Evolutionary conservation across 2,888 invertebrate species (phyloP), one percentile per base, ranked within the genome.

Genomic region (Zaprionus obscuricornis): DNA sequence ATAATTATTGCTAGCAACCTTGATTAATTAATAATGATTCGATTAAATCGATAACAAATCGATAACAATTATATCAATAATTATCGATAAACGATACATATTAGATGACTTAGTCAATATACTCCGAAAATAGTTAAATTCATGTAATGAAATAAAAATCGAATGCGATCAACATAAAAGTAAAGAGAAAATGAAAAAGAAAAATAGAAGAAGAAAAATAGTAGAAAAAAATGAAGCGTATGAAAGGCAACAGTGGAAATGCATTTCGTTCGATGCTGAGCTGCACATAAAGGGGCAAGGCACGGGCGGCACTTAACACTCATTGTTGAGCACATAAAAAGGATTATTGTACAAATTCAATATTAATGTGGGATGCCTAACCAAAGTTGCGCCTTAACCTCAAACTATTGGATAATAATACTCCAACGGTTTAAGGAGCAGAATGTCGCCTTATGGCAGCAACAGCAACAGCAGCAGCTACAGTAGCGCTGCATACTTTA

Each of bases 341-440:
- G 75, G 79, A 85, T 82, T 85, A 83, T 79, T 75, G 76, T 74
- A 72, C 74, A 85, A 83, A 79, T 82, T 85, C 85, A 85, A 79
- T 83, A 79, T 85, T 85, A 85, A 85, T 79, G 83, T 63, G 42
- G 55, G 66, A 45, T 47, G 42, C 26, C 63, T 50, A 50, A 39
- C 56, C 65, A 26, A 52, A 36, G n/a, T n/a, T n/a, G n/a, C n/a
- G 56, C 36, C 31, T 8, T 13, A 22, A 24, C 29, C 39, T 55
- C 52, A 39, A 40, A 36, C 39, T n/a, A n/a, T n/a, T n/a, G n/a
- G n/a, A n/a, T n/a, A n/a, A n/a, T n/a, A n/a, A n/a, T n/a, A n/a
- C n/a, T n/a, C n/a, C n/a, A n/a, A n/a, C n/a, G n/a, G n/a, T n/a
- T n/a, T n/a, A n/a, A n/a, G n/a, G n/a, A n/a, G n/a, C n/a, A n/a